Conservation (phyloP, 2,113 vertebrate species). For the Leptodactylus fuscus region DNA sequence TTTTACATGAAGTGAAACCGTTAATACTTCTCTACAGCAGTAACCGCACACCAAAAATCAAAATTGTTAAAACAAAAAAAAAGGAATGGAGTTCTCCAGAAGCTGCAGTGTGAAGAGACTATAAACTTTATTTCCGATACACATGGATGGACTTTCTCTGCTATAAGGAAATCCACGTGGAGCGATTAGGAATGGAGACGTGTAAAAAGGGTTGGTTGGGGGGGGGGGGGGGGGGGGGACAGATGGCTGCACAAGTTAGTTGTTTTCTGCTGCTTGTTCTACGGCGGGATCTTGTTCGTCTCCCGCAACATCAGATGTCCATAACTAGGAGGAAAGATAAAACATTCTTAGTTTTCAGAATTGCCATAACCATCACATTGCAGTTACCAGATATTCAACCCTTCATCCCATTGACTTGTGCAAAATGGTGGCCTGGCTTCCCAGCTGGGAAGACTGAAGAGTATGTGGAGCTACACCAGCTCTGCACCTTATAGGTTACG, state of each 20-base stretch:
- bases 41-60: conserved; percentile 91
- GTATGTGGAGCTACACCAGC: too few relatives aligned
- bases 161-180: conserved; percentile 88
- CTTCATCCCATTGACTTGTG: too few relatives aligned
- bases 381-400: too few relatives aligned
- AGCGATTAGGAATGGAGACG: conserved; percentile 93
- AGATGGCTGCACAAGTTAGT: conserved; percentile 79
- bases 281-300: conserved; percentile 88
- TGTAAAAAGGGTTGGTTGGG: conserved; percentile 90
- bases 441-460: too few relatives aligned
- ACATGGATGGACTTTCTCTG: conserved; percentile 83
- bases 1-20: conserved; percentile 87
- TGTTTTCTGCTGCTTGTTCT: conserved; percentile 84
- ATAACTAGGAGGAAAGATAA: conserved; percentile 81
- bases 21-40: conserved; percentile 92
- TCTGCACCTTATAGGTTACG: too few relatives aligned
- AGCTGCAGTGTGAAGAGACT: conserved; percentile 87
- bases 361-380: too few relatives aligned
- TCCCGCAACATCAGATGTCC: conserved; percentile 92
- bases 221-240: too few relatives aligned
- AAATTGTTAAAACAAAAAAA: conserved; percentile 84
- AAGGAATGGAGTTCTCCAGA: conserved; percentile 86
- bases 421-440: too few relatives aligned
- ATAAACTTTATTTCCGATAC: conserved; percentile 82
- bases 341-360: too few relatives aligned